Percentiles rank a stretch among this genome's conserved stretches.
These are phyloP conservation scores for Charina bottae DNA, from an alignment of 2,113 vertebrate species.

Conservation along the genomic window DNA sequence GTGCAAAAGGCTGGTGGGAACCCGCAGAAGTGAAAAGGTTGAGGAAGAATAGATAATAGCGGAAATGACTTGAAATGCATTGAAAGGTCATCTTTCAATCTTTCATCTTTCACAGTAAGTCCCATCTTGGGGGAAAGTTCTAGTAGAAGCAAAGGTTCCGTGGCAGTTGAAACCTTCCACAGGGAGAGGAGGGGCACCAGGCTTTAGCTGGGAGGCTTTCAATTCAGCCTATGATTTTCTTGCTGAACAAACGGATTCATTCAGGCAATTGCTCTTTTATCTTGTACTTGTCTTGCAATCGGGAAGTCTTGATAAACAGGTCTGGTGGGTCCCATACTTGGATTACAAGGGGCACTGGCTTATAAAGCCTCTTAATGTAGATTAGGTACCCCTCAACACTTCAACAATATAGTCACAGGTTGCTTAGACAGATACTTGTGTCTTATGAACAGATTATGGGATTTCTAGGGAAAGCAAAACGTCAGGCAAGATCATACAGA, in stretches of 20 bases:
- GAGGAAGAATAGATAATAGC: not conserved
- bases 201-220: not conserved
- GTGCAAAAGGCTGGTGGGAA: not conserved
- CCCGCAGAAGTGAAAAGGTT: not conserved
- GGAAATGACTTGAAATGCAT: not conserved
- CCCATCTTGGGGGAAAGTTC: not conserved
- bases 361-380: not conserved
- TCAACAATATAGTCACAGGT: not conserved
- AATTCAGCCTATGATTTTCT: not conserved
- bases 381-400: not conserved
- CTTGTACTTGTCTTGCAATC: not conserved
- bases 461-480: not conserved
- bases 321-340: not conserved
- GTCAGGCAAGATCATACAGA: not conserved
- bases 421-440: not conserved
- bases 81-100: too few relatives aligned
- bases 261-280: not conserved
- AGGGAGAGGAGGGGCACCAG: not conserved
- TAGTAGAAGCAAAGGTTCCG: conserved; percentile 23
- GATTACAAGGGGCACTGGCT: not conserved
- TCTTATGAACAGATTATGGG: not conserved
- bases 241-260: not conserved
- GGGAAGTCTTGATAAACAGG: conserved; percentile 1
- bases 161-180: conserved; percentile 32
- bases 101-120: too few relatives aligned